These are phyloP conservation scores for Stomorhina lunata DNA, from an alignment of 2,888 invertebrate species.

Conservation along the genomic window DNA sequence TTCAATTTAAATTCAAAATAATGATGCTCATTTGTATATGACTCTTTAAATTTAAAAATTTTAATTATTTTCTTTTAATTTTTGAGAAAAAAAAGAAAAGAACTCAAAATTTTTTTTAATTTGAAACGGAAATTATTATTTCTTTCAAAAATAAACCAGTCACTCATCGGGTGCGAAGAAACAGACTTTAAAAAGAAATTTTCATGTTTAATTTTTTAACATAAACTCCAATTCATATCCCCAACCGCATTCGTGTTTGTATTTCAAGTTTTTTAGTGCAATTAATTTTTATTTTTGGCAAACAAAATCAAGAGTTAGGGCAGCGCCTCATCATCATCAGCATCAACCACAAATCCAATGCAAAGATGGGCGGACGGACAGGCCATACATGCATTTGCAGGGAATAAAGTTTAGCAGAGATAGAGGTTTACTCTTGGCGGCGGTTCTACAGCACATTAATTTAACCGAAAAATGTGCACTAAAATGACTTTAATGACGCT, in stretches of 20 bases:
- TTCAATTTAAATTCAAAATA: too few relatives aligned
- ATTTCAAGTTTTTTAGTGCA: conserved; percentile 57
- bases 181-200: conserved; percentile 16
- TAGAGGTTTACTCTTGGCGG: too few relatives aligned
- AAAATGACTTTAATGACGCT: conserved; percentile 62
- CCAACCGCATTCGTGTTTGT: conserved; percentile 53
- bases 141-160: conserved; percentile 32
- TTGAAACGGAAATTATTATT: conserved; percentile 64
- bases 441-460: conserved; percentile 62
- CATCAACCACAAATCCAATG: background rate
- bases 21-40: too few relatives aligned
- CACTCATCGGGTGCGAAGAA: background rate
- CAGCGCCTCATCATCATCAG: background rate
- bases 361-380: background rate
- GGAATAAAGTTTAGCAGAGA: too few relatives aligned
- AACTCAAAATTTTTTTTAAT: too few relatives aligned
- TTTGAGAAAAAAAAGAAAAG: conserved; percentile 17
- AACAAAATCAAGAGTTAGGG: conserved; percentile 41
- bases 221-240: conserved; percentile 42
- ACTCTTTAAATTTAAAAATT: conserved; percentile 45
- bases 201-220: conserved; percentile 4
- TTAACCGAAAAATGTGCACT: conserved; percentile 60
- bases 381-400: too few relatives aligned
- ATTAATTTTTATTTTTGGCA: conserved; percentile 62
- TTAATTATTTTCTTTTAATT: conserved; percentile 13